These are phyloP conservation scores for Pseudopleuronectes americanus DNA, from an alignment of 2,797 vertebrate genomes.

Conservation along the genomic window DNA sequence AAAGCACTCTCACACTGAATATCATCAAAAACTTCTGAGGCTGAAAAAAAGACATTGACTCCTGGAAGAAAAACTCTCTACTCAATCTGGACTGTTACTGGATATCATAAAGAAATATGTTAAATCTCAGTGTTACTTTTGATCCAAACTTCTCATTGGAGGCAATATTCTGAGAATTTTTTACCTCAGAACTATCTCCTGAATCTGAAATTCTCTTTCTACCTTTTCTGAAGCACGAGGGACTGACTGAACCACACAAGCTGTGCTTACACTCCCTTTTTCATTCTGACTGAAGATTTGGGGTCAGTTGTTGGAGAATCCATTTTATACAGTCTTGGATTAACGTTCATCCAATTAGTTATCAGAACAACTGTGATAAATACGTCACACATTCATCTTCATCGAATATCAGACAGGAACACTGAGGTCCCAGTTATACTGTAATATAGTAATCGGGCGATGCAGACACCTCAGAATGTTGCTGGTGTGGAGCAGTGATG, in stretches of 20 bases:
- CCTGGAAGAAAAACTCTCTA: constrained; percentile 20
- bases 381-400: too few relatives aligned
- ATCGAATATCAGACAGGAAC: too few relatives aligned
- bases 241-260: neutral
- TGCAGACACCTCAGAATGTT: too few relatives aligned
- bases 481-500: too few relatives aligned
- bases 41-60: constrained; percentile 10
- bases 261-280: neutral
- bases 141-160: constrained; percentile 28
- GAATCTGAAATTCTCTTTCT: constrained; percentile 34
- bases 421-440: too few relatives aligned
- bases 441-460: too few relatives aligned
- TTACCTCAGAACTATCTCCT: constrained; percentile 14
- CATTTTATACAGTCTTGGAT: too few relatives aligned
- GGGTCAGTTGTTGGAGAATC: too few relatives aligned
- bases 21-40: constrained; percentile 3
- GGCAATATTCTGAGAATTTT: constrained; percentile 3
- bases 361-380: neutral
- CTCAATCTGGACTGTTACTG: constrained; percentile 6
- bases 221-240: neutral
- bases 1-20: neutral
- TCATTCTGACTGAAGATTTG: too few relatives aligned
- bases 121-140: constrained; percentile 30
- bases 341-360: too few relatives aligned
- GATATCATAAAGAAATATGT: constrained; percentile 35